A percentile compares a stretch with the other conserved stretches of the same genome.
Conservation (phyloP, 2,888 invertebrate genomes). For the Leucozona laternaria region DNA sequence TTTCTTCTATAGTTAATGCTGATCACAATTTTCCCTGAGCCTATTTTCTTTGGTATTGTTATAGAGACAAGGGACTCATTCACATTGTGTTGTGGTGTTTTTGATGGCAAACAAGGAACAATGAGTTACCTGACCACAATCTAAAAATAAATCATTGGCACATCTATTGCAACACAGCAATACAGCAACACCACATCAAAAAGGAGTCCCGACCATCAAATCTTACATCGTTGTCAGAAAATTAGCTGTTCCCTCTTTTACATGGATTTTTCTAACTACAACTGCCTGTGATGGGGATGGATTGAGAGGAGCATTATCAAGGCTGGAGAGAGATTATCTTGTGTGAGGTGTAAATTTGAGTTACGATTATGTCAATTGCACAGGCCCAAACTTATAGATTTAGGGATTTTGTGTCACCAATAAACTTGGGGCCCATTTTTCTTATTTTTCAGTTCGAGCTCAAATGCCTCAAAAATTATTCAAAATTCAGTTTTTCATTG, state of each 20-base stretch:
- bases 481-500: too few species aligned
- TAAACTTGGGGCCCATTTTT: background rate
- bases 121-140: constrained; percentile 72
- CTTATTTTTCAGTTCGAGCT: too few species aligned
- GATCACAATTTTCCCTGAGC: constrained; percentile 52
- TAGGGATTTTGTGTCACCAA: background rate
- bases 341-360: constrained; percentile 55
- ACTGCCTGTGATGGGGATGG: background rate
- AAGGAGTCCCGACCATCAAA: constrained; percentile 62
- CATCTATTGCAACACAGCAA: constrained; percentile 62
- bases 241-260: constrained; percentile 40
- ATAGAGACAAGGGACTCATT: constrained; percentile 39
- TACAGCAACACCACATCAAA: constrained; percentile 68
- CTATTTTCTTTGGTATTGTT: constrained; percentile 65
- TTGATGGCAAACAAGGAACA: constrained; percentile 56
- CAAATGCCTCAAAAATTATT: too few species aligned
- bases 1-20: background rate
- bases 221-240: constrained; percentile 47
- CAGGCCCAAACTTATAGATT: background rate
- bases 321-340: constrained; percentile 47
- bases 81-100: constrained; percentile 59
- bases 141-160: constrained; percentile 71
- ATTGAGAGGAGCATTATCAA: constrained; percentile 11
- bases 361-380: background rate
- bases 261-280: background rate